phyloP scores from a whole-genome alignment of 2,888 invertebrate species.

The Campopleginae sp. region DNA sequence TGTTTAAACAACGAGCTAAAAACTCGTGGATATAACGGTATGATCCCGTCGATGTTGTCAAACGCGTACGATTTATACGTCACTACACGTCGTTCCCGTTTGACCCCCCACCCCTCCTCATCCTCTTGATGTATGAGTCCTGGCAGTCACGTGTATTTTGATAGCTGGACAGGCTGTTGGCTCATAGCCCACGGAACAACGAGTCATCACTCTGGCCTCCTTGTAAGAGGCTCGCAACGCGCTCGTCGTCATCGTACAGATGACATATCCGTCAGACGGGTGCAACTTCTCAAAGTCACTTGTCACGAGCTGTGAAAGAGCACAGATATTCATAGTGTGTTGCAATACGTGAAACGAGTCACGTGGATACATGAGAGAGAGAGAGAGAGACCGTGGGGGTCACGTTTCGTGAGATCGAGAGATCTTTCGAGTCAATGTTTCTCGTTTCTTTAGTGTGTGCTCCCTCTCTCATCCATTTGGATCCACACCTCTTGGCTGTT shows the following conservation, averaged over 20 bases:
- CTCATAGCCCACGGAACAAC: slow-evolving; percentile 57
- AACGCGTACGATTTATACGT: slow-evolving; percentile 3
- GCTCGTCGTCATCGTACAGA: slow-evolving; percentile 64
- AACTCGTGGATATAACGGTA: neutral
- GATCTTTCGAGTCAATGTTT: slow-evolving; percentile 60
- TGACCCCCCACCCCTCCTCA: no score
- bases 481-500: slow-evolving; percentile 54
- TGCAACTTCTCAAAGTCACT: slow-evolving; percentile 81
- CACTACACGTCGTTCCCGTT: neutral
- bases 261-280: slow-evolving; percentile 78
- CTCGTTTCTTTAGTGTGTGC: slow-evolving; percentile 19
- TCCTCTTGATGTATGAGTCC: slow-evolving; percentile 11
- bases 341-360: slow-evolving; percentile 30
- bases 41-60: neutral
- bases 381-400: slow-evolving; percentile 50
- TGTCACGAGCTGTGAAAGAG: slow-evolving; percentile 72
- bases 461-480: slow-evolving; percentile 39
- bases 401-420: slow-evolving; percentile 66
- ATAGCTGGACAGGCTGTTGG: slow-evolving; percentile 46
- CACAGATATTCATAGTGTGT: slow-evolving; percentile 56
- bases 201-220: slow-evolving; percentile 52
- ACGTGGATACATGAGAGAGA: neutral
- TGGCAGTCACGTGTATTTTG: slow-evolving; percentile 50
- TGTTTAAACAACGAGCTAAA: neutral
- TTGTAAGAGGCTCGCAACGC: slow-evolving; percentile 20